Base-by-base conservation (phyloP, 1,140 invertebrate genomes). In the Hirudo medicinalis region DNA sequence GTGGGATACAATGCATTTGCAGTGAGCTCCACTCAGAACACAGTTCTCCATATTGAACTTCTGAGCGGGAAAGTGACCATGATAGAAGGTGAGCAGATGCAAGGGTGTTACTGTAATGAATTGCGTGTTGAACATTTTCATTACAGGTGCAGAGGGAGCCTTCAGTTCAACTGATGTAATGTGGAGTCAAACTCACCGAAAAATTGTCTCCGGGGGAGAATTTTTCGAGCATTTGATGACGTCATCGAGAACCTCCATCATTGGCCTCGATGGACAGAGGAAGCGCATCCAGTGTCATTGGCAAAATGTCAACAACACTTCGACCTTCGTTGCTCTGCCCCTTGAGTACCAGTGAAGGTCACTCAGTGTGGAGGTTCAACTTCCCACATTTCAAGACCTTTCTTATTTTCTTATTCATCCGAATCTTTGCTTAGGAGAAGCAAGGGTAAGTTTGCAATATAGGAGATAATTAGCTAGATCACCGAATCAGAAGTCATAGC, bases 1-100 rank as follows among this genome's bases (percentile, higher is more conserved):
- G 87, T 89, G 76, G 88, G 88, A 72, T 91, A 90, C 77, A 89
- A 91, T 78, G 81, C 90, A 32, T 89, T 89, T 73, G 87, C 89
- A 49, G 88, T 86, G 40, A 87, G 89, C 9, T 85, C 85, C 69
- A 88, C 89, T 75, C 88, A 89, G 78, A 87, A 89, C 77, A 88
- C 90, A 74, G 86, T 91, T 74, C 84, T 90, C 27, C 89, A 89
- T 77, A 81, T 91, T 8, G 88, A 89, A 77, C 84, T 91, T 40
- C 83, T 86, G 20, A 88, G 88, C 76, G 89, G 89, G 85, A 89
- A 90, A 85, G 88, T 91, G 13, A 89, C 90, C 78, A 88, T 89
- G 82, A 88, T 91, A 73, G 77, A 78, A 78, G 79, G 80, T 80
- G 76, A 74, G 74, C 57, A 32, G 29, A 63, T 29, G 22, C 54